These are phyloP conservation scores for Drosophila limbata DNA, from an alignment of 2,888 invertebrate genomes.

Conservation along the genomic window DNA sequence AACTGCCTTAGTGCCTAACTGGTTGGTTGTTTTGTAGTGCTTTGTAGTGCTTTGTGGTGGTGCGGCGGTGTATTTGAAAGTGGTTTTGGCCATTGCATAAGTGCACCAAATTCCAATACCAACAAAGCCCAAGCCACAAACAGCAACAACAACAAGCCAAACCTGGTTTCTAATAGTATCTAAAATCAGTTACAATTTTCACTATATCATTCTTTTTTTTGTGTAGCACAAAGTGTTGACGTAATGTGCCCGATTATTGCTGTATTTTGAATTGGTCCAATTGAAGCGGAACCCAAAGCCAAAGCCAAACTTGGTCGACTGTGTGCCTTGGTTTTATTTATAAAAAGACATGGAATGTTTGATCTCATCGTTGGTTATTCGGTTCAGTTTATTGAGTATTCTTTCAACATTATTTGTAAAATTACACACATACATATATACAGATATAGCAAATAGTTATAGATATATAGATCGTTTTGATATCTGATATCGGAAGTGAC, in stretches of 20 bases:
- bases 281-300: conserved; percentile 68
- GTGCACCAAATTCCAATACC: conserved; percentile 70
- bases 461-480: conserved; percentile 34
- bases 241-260: conserved; percentile 68
- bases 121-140: conserved; percentile 35
- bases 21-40: conserved; percentile 41
- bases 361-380: conserved; percentile 43
- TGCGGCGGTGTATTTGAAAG: conserved; percentile 75
- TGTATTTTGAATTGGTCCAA: conserved; percentile 50
- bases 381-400: conserved; percentile 48
- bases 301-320: conserved; percentile 11
- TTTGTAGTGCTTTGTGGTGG: conserved; percentile 14
- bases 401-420: conserved; percentile 32
- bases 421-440: conserved; percentile 48
- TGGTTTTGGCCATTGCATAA: conserved; percentile 80
- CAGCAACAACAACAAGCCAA: conserved; percentile 34
- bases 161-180: conserved; percentile 68
- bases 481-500: conserved; percentile 67
- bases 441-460: conserved; percentile 28
- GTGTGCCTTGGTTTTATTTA: no score
- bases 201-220: conserved; percentile 70
- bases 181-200: conserved; percentile 59
- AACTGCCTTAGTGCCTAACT: conserved; percentile 53
- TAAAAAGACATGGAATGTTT: conserved; percentile 23
- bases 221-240: conserved; percentile 58